Base-by-base conservation (phyloP, 2,113 vertebrate species). In the Oncorhynchus clarkii region DNA sequence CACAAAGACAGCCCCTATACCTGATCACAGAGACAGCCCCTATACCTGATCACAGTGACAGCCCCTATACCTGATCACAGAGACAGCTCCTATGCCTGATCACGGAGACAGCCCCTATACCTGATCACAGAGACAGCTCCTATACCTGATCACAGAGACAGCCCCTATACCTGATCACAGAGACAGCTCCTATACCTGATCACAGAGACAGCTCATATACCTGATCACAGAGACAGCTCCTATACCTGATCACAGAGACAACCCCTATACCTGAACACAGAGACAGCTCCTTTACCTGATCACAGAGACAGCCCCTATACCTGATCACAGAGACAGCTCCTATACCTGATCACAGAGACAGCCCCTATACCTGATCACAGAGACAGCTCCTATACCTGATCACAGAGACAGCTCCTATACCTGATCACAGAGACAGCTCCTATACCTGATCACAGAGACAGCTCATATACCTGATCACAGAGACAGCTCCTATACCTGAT, bases 331-430 rank as follows among this genome's bases (percentile, higher is more conserved):
- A 34, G 34, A 39, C 34, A 39, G 6, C 80, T 76, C 26, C 49
- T n/a, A 1, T 73, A 57, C 66, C 74, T 77, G 67, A 26, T 14
- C 64, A 49, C 34, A 34, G 34, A 34, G 34, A 34, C 34, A 34
- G 34, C 80, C 78, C 45, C 29, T n/a, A 8, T 73, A 57, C 66
- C 73, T 77, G 67, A 26, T 14, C 64, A 64, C 31, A 34, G 31
- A 34, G 31, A 34, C 31, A 34, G 31, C 80, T 78, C 45, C 49
- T n/a, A 3, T 69, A 27, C 66, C 74, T 77, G 67, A 26, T 14
- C 64, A 64, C 34, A 34, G 34, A 8, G 34, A 39, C 34, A 39
- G 7, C 76, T 78, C 45, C 49, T n/a, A 8, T 73, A 59, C 66
- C 74, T 77, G 67, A 26, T 14, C 64, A 64, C 34, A 39, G 34